Conservation (phyloP, 2,797 vertebrate genomes). For the Hemitrygon akajei region DNA sequence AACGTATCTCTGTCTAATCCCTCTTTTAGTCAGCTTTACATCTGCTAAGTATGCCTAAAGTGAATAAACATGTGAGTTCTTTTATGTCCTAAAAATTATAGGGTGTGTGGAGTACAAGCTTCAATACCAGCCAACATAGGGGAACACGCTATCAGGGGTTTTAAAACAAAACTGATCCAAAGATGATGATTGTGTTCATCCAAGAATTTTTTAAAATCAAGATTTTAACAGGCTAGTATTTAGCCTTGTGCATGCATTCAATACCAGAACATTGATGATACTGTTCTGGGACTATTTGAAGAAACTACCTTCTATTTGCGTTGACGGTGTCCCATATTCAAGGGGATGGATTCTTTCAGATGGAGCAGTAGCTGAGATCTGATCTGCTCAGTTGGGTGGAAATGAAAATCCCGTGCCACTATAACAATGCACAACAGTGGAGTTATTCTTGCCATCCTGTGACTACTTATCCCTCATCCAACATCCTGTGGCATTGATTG, state of each 20-base stretch:
- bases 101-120: neutral
- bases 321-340: neutral
- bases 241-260: neutral
- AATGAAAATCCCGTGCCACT: neutral
- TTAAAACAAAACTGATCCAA: neutral
- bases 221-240: neutral
- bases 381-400: neutral
- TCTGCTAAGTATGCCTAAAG: neutral
- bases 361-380: neutral
- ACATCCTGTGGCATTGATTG: neutral
- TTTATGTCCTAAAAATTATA: constrained; percentile 15
- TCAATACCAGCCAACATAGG: neutral
- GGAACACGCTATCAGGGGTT: neutral
- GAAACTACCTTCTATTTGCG: neutral
- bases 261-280: neutral
- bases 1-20: neutral
- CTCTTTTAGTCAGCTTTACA: neutral
- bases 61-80: neutral
- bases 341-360: neutral
- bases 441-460: neutral
- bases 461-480: neutral
- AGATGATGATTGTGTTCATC: neutral
- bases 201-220: neutral
- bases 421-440: neutral
- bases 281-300: neutral